Base-by-base conservation (phyloP, 2,113 vertebrate species). In the Heterotilapia buettikoferi region DNA sequence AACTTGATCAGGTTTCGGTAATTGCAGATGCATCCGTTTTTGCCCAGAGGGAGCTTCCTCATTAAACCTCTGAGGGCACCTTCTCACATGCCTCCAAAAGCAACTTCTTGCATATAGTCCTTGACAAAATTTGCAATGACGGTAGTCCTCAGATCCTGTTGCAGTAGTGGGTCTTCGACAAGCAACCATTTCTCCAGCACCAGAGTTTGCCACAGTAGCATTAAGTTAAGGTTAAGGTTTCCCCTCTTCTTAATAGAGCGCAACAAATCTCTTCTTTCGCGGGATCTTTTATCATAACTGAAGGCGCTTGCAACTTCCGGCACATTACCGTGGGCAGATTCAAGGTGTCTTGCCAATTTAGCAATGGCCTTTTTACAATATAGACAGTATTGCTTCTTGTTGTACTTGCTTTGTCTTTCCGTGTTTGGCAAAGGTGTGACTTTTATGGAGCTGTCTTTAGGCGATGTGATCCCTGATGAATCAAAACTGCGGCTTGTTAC, bases 281-380 rank as follows among this genome's bases (percentile, higher is more conserved):
- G 0, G n/a, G 6, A 78, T 38, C 68, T 14, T 83, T 78, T 83
- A 21, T 5, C 21, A 40, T 53, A 87, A 78, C 86, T 78, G 29
- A 87, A 83, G 52, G 86, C 59, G 4, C 3, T 43, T 53, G 57
- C 76, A 66, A 86, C 78, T 43, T 86, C 78, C 18, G 36, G 84
- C 33, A 81, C 13, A 24, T 12, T 10, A n/a, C 16, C 4, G 11
- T 84, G 83, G 11, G 2, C 33, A 11, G 33, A 43, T 21, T 86
- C 59, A 6, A 86, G 47, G 45, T 71, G 24, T 61, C 57, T 61
- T 61, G 29, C 57, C 5, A 61, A 54, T 81, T 86, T 86, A 68
- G 84, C 80, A 86, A 81, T 81, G 33, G 33, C 12, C 59, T 86
- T 86, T 56, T 81, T 68, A 80, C 84, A 68, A 68, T 66, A 81